A percentile compares a stretch with the other conserved stretches of the same genome.
Conservation (phyloP, 2,888 invertebrate species). For the Pharmacophagus antenor region DNA sequence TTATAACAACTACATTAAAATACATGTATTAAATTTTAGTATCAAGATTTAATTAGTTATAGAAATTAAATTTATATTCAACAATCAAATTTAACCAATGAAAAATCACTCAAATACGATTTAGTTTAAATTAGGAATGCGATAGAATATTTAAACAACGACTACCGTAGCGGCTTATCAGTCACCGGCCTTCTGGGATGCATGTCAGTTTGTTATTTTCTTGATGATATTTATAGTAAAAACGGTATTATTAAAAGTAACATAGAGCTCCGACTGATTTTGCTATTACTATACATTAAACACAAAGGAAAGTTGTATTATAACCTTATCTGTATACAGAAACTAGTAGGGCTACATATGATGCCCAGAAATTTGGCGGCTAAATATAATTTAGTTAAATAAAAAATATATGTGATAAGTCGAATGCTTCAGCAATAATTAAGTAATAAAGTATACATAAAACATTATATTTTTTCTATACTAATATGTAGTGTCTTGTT, state of each 20-base stretch:
- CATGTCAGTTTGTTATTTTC: neutral
- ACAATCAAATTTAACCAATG: neutral
- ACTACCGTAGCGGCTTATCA: neutral
- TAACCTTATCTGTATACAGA: neutral
- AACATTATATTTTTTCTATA: constrained; percentile 15
- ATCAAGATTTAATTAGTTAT: too few relatives aligned
- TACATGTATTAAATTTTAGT: too few relatives aligned
- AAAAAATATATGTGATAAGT: constrained; percentile 18
- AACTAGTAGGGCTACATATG: neutral
- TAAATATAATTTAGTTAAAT: neutral
- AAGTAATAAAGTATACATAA: constrained; percentile 16
- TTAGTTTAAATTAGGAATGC: neutral
- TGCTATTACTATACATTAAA: neutral
- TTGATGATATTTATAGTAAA: neutral
- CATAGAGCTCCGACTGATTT: neutral
- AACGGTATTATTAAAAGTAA: neutral
- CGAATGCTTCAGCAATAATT: constrained; percentile 28
- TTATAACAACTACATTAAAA: too few relatives aligned
- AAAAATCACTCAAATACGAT: neutral
- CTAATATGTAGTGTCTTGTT: constrained; percentile 2
- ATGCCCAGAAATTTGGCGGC: neutral
- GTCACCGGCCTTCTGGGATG: neutral
- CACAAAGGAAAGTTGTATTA: neutral
- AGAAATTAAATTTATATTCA: too few relatives aligned
- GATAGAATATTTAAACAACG: neutral